A percentile compares a stretch with the other conserved stretches of the same genome.
Conservation (phyloP, 1,140 invertebrate species). For the Sipha flava region DNA sequence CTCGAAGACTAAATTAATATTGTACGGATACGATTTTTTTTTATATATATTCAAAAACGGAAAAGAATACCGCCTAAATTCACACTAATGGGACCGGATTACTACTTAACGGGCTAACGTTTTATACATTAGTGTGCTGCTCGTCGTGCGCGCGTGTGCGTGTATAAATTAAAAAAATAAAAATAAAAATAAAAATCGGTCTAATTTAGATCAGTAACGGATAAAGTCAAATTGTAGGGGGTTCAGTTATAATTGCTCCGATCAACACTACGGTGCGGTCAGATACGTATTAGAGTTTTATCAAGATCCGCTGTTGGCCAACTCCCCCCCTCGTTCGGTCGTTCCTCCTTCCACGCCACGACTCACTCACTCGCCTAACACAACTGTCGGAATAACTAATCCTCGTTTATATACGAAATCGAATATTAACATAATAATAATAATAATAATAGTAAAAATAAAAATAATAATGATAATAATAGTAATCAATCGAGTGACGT, state of each 20-base stretch:
- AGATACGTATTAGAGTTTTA: constrained; percentile 8
- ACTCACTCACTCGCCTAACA: not conserved
- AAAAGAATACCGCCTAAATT: not conserved
- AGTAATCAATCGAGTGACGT: too few relatives aligned
- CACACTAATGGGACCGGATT: constrained; percentile 30
- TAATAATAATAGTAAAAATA: not conserved
- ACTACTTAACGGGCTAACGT: not conserved
- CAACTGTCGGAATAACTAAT: constrained; percentile 10
- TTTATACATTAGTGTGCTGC: not conserved
- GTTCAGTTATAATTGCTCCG: constrained; percentile 29
- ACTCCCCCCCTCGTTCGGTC: not conserved
- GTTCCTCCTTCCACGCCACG: not conserved
- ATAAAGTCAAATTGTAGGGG: constrained; percentile 20
- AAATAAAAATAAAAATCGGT: not conserved
- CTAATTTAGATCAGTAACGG: constrained; percentile 16
- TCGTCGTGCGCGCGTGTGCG: too few relatives aligned
- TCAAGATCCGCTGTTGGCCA: constrained; percentile 17
- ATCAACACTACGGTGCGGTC: constrained; percentile 10
- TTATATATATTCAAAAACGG: not conserved
- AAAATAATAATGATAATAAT: too few relatives aligned
- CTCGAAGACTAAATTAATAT: not conserved
- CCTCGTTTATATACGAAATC: not conserved
- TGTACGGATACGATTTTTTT: not conserved
- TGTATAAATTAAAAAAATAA: not conserved
- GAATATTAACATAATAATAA: constrained; percentile 5